phyloP scores from a whole-genome alignment of 2,888 invertebrate genomes.

The Dolichomitus sp. region DNA sequence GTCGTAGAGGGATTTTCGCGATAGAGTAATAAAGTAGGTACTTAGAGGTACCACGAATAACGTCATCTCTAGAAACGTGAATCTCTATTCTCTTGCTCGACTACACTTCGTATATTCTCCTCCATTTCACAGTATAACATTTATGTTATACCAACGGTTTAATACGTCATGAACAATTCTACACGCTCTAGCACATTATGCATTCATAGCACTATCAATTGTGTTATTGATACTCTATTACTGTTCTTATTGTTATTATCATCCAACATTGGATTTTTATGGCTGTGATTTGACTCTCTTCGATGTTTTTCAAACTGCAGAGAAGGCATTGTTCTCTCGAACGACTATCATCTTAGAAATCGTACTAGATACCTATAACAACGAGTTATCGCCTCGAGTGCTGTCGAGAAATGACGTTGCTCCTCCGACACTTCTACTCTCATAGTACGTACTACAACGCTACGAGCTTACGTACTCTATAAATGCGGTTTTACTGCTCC shows the following conservation, averaged over 20 bases:
- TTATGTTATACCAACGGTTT: constrained; percentile 25
- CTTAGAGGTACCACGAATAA: constrained; percentile 39
- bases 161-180: constrained; percentile 8
- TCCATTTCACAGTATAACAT: background rate
- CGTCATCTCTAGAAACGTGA: constrained; percentile 4
- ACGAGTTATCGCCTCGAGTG: constrained; percentile 16
- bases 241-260: background rate
- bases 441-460: background rate
- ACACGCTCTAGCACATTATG: background rate
- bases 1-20: constrained; percentile 43
- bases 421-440: background rate
- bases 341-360: constrained; percentile 29
- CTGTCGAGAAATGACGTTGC: constrained; percentile 12
- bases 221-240: background rate
- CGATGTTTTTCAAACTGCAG: constrained; percentile 12
- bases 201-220: background rate
- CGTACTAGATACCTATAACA: constrained; percentile 24
- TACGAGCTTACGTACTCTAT: constrained; percentile 10
- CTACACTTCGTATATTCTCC: background rate
- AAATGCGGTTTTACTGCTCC: constrained; percentile 29
- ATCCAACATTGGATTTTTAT: constrained; percentile 8
- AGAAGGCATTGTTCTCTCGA: background rate
- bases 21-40: constrained; percentile 30
- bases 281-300: constrained; percentile 2
- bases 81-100: background rate